A percentile compares a stretch with the other conserved stretches of the same genome.
Conservation (phyloP, 2,888 invertebrate species). For the Meiosimyza platycephala region DNA sequence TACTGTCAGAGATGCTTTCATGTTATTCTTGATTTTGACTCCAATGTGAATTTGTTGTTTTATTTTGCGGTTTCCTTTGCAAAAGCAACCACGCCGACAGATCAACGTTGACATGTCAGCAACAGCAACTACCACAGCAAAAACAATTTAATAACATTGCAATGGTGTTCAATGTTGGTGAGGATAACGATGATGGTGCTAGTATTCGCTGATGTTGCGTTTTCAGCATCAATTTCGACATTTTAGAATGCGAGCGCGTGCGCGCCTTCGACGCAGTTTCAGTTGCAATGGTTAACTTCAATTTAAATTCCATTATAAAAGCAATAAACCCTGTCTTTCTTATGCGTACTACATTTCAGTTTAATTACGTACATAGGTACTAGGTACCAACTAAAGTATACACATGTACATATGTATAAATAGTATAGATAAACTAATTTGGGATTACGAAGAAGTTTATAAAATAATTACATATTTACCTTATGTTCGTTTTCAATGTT, state of each 20-base stretch:
- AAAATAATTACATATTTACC: too few relatives aligned
- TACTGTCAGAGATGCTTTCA: slow-evolving; percentile 28
- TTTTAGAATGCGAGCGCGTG: slow-evolving; percentile 30
- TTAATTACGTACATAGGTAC: too few relatives aligned
- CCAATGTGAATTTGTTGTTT: too few relatives aligned
- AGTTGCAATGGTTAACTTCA: background rate
- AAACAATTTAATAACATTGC: background rate
- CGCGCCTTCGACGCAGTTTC: background rate
- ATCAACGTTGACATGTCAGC: slow-evolving; percentile 12
- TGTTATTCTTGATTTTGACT: slow-evolving; percentile 18
- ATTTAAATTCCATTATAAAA: slow-evolving; percentile 23
- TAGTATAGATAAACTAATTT: too few relatives aligned
- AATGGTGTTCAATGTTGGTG: slow-evolving; percentile 3
- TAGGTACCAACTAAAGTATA: too few relatives aligned
- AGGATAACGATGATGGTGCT: slow-evolving; percentile 7
- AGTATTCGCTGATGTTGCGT: background rate
- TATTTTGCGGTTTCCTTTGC: background rate
- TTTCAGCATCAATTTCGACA: slow-evolving; percentile 12
- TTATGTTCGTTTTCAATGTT: too few relatives aligned
- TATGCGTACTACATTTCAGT: too few relatives aligned
- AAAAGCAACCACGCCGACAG: background rate
- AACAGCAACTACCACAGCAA: background rate
- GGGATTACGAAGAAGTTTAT: too few relatives aligned
- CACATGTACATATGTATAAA: too few relatives aligned
- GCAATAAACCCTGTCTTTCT: too few relatives aligned